Evolutionary conservation across 2,888 invertebrate genomes (phyloP).

Genomic region (Cephus rjabovi): DNA sequence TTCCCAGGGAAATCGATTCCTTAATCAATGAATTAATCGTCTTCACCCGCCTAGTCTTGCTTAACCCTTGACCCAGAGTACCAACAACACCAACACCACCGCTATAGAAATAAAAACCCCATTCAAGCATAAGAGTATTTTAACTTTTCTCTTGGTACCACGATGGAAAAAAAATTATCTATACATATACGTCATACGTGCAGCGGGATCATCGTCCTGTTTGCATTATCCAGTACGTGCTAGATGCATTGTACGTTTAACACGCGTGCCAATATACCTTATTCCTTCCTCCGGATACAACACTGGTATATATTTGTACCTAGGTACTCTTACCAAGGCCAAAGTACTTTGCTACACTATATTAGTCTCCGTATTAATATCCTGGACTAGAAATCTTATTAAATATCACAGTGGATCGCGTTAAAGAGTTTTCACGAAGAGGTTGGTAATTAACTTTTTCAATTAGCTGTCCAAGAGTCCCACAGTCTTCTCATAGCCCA

Average conservation of each 20-base stretch:
- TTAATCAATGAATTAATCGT: constrained; percentile 56
- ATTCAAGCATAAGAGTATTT: background rate
- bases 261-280: background rate
- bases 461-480: constrained; percentile 25
- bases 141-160: background rate
- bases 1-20: constrained; percentile 40
- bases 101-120: background rate
- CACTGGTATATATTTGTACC: background rate
- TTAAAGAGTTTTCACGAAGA: constrained; percentile 29
- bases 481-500: constrained; percentile 13
- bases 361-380: background rate
- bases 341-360: background rate
- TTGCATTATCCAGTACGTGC: background rate
- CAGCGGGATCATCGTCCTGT: background rate
- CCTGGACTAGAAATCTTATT: constrained; percentile 30
- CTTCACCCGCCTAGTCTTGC: constrained; percentile 11
- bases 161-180: background rate
- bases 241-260: background rate
- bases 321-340: background rate
- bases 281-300: background rate
- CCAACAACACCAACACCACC: background rate
- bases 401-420: constrained; percentile 33
- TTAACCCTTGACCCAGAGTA: background rate
- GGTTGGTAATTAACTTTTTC: constrained; percentile 51
- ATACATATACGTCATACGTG: background rate